These are phyloP conservation scores for Cotesia glomerata DNA, from an alignment of 1,140 invertebrate species.

Conservation along the genomic window DNA sequence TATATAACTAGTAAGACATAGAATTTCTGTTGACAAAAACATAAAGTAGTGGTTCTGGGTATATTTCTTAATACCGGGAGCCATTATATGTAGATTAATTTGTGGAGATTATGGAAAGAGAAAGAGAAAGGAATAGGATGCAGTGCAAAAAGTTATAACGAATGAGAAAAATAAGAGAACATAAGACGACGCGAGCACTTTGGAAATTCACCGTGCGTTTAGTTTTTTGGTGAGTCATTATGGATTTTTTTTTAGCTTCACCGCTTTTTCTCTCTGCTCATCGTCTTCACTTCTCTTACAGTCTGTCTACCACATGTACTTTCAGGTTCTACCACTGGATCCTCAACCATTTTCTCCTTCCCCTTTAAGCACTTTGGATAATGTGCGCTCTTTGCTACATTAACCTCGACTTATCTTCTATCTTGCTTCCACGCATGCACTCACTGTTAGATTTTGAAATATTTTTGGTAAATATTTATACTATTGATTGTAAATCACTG, in stretches of 20 bases:
- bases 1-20: slow-evolving; percentile 14
- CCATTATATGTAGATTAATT: slow-evolving; percentile 34
- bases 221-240: slow-evolving; percentile 33
- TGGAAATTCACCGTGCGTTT: slow-evolving; percentile 22
- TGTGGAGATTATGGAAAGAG: slow-evolving; percentile 16
- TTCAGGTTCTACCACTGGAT: slow-evolving; percentile 19
- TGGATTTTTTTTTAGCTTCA: slow-evolving; percentile 26
- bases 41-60: background rate
- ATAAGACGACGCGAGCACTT: slow-evolving; percentile 7
- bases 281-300: too few relatives aligned
- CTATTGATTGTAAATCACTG: too few relatives aligned
- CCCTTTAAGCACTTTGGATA: slow-evolving; percentile 48
- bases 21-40: slow-evolving; percentile 3
- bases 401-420: slow-evolving; percentile 44
- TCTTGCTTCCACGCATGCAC: slow-evolving; percentile 17
- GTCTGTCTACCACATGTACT: slow-evolving; percentile 8
- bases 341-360: slow-evolving; percentile 38
- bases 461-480: too few relatives aligned
- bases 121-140: too few relatives aligned
- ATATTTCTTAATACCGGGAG: background rate
- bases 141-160: slow-evolving; percentile 17
- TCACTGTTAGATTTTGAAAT: too few relatives aligned
- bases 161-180: background rate
- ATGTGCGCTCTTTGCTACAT: slow-evolving; percentile 56
- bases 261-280: too few relatives aligned